These are phyloP conservation scores for Nemoura dubitans DNA, from an alignment of 2,888 invertebrate genomes.

Conservation along the genomic window DNA sequence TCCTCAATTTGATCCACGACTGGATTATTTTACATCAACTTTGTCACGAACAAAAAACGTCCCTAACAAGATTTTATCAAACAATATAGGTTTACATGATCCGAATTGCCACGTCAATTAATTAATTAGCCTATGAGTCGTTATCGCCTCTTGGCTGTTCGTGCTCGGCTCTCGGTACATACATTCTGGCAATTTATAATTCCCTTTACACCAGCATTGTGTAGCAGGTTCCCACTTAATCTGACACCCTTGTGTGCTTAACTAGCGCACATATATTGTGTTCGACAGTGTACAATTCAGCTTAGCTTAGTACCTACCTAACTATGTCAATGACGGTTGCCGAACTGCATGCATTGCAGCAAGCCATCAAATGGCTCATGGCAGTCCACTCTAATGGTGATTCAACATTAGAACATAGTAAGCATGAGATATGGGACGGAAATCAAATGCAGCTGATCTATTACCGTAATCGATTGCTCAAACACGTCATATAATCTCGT, in stretches of 20 bases:
- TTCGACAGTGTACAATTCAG: slow-evolving; percentile 7
- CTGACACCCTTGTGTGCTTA: neutral
- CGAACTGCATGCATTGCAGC: neutral
- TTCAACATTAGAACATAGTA: neutral
- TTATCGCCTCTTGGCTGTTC: neutral
- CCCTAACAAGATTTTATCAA: neutral
- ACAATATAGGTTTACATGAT: neutral
- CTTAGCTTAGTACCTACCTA: neutral
- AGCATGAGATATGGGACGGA: neutral
- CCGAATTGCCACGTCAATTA: neutral
- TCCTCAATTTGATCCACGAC: neutral
- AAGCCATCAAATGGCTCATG: neutral
- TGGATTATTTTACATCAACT: neutral
- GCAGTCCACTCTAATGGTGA: neutral
- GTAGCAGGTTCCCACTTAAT: neutral
- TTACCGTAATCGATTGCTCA: neutral
- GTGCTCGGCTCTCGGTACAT: neutral
- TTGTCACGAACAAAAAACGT: neutral
- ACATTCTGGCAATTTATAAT: neutral
- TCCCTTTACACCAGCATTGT: neutral
- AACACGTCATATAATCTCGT: neutral
- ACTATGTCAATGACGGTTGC: neutral
- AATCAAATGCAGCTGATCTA: neutral
- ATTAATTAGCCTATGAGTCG: neutral
- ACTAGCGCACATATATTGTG: slow-evolving; percentile 12